Conservation (phyloP, 2,113 vertebrate species). For the Ameiurus melas region DNA sequence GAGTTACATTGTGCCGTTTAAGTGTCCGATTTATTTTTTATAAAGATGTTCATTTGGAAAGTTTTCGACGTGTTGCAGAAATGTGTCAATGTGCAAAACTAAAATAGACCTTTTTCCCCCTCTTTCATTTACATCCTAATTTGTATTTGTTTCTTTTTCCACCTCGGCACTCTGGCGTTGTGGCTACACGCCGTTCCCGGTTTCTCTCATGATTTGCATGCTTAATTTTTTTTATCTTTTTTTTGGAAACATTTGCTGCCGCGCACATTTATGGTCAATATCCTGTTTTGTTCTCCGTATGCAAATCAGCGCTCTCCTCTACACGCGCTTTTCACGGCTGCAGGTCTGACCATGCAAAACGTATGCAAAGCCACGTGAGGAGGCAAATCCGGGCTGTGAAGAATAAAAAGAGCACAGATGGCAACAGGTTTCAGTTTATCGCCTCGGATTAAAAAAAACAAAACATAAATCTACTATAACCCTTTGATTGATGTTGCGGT, state of each 20-base stretch:
- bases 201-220: background rate
- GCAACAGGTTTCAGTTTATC: constrained; percentile 29
- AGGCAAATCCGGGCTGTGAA: background rate
- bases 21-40: too few species aligned
- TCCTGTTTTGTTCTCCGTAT: constrained; percentile 8
- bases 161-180: background rate
- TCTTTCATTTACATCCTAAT: background rate
- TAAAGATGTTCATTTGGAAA: too few species aligned
- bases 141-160: background rate
- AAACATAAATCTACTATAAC: background rate
- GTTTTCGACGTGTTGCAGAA: background rate
- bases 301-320: background rate
- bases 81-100: background rate
- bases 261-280: constrained; percentile 21
- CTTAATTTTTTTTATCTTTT: background rate
- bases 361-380: background rate
- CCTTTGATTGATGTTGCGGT: background rate
- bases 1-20: too few species aligned
- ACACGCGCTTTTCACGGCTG: background rate
- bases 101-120: background rate
- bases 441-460: background rate
- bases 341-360: constrained; percentile 9
- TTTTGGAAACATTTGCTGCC: constrained; percentile 7
- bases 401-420: background rate
- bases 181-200: background rate